A percentile compares a stretch with the other conserved stretches of the same genome.
Evolutionary conservation across 2,888 invertebrate species (phyloP).

Genomic region (Leptothorax acervorum): DNA sequence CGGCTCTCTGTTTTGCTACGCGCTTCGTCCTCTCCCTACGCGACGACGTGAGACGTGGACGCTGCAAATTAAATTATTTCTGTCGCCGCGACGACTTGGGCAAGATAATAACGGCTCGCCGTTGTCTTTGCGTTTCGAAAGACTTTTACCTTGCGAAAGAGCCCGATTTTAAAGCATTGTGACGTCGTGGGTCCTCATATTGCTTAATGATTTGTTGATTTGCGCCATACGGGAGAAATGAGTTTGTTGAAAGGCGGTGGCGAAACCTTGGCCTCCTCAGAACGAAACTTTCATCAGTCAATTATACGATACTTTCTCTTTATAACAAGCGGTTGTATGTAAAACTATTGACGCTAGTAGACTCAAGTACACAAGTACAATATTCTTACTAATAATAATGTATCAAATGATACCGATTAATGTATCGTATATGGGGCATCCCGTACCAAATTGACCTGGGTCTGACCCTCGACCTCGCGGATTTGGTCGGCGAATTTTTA

Average conservation of each 20-base stretch:
- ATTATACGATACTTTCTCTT: background rate
- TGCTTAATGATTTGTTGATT: background rate
- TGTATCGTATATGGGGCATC: too few relatives aligned
- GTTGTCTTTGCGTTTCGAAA: constrained; percentile 34
- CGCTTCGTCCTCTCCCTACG: constrained; percentile 39
- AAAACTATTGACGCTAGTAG: background rate
- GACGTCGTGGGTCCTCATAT: too few relatives aligned
- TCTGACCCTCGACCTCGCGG: too few relatives aligned
- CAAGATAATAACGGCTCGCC: constrained; percentile 47
- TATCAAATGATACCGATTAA: background rate
- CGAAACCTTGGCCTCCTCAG: background rate
- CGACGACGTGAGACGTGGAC: background rate
- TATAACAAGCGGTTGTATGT: background rate
- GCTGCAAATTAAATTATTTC: constrained; percentile 75
- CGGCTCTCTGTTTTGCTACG: constrained; percentile 12
- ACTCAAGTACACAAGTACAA: background rate
- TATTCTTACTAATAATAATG: background rate
- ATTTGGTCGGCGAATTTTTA: too few relatives aligned
- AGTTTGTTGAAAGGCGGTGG: background rate
- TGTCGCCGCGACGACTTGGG: constrained; percentile 66
- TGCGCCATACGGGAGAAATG: background rate
- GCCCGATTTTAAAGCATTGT: background rate
- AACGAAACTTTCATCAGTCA: background rate
- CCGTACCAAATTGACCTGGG: too few relatives aligned
- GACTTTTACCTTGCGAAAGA: background rate